phyloP scores from a whole-genome alignment of 2,888 invertebrate genomes.

The Ophraella communa region DNA sequence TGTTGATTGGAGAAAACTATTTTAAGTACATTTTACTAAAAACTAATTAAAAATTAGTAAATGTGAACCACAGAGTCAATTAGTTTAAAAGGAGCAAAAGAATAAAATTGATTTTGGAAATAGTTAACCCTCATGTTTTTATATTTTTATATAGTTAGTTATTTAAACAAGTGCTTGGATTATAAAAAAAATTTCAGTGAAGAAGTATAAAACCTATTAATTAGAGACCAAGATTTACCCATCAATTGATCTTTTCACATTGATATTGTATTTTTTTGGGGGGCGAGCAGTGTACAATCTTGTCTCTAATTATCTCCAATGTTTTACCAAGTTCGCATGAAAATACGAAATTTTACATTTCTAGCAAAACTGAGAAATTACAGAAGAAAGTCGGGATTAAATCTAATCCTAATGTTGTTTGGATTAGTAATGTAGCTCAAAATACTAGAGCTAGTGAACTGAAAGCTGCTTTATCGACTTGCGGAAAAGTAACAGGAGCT shows the following conservation, averaged over 20 bases:
- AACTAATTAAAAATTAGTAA: too few species aligned
- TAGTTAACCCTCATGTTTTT: too few species aligned
- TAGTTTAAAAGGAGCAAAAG: too few species aligned
- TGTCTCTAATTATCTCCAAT: not conserved
- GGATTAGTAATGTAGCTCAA: constrained; percentile 94
- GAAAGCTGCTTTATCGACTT: constrained; percentile 89
- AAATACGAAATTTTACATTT: constrained; percentile 5
- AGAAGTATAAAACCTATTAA: not conserved
- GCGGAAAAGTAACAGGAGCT: constrained; percentile 94
- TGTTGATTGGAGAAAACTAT: not conserved
- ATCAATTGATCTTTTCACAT: not conserved
- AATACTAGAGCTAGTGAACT: constrained; percentile 92
- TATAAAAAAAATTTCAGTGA: too few species aligned
- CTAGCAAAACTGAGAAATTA: constrained; percentile 19
- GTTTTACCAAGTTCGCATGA: not conserved
- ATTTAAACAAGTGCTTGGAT: too few species aligned
- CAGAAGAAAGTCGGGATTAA: constrained; percentile 42
- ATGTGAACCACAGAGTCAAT: too few species aligned
- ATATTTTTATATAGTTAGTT: too few species aligned
- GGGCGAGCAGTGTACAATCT: constrained; percentile 16
- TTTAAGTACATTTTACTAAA: too few species aligned
- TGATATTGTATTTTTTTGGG: constrained; percentile 19
- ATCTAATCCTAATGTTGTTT: constrained; percentile 72
- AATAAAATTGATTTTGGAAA: too few species aligned
- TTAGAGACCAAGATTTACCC: not conserved